A percentile compares a stretch with the other conserved stretches of the same genome.
Evolutionary conservation across 37 sponge, comb jelly and placozoan species (phyloP).

Genomic region (Beroe forskalii): DNA sequence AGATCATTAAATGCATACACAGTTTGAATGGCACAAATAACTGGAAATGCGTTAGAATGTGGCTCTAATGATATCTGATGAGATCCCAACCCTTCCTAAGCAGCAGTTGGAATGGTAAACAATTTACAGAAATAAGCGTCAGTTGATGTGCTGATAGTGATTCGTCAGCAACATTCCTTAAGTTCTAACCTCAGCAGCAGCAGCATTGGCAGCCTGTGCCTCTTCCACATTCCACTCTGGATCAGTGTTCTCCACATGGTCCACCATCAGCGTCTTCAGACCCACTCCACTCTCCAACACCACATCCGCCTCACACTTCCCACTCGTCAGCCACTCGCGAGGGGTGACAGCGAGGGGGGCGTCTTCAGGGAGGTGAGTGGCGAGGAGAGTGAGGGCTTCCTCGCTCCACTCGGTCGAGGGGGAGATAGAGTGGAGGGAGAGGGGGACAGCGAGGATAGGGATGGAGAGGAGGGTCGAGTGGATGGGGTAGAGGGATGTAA

Average conservation of each 20-base stretch:
- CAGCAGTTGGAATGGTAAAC: too few species aligned
- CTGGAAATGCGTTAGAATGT: too few species aligned
- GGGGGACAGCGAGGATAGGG: slow-evolving; percentile 23
- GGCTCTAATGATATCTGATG: too few species aligned
- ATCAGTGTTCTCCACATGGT: not conserved
- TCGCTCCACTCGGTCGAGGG: not conserved
- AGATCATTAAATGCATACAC: too few species aligned
- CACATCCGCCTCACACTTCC: not conserved
- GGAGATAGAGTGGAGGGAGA: slow-evolving; percentile 28
- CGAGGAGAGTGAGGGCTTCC: not conserved
- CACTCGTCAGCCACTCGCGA: not conserved
- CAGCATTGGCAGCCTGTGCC: not conserved
- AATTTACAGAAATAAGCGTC: too few species aligned
- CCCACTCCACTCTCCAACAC: not conserved
- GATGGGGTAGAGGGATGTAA: not conserved
- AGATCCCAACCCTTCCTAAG: too few species aligned
- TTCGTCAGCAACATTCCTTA: too few species aligned
- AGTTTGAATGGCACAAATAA: too few species aligned
- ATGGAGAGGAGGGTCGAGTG: not conserved
- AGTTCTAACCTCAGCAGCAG: too few species aligned
- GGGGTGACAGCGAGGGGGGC: not conserved
- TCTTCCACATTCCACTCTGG: not conserved
- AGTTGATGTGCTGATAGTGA: too few species aligned
- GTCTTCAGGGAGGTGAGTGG: not conserved
- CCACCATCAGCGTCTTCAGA: not conserved